These are phyloP conservation scores for Corydoras maculifer DNA, from an alignment of 2,113 vertebrate species.

Conservation along the genomic window DNA sequence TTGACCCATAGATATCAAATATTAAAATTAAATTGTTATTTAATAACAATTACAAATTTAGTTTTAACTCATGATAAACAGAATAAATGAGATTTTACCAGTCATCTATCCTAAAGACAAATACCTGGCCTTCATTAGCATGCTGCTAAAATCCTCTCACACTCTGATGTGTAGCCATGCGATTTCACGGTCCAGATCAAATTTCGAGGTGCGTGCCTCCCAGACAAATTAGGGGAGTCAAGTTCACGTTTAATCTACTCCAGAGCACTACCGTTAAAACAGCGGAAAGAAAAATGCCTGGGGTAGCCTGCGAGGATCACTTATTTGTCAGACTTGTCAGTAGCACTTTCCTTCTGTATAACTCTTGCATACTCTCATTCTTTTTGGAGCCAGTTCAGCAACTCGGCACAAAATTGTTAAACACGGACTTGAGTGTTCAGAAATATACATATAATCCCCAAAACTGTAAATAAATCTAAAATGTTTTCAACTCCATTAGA, in stretches of 20 bases:
- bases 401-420: constrained; percentile 8
- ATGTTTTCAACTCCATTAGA: background rate
- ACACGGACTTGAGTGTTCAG: background rate
- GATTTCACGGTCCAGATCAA: constrained; percentile 72
- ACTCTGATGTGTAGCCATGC: constrained; percentile 67
- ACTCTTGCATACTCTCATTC: constrained; percentile 24
- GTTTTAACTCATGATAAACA: no score
- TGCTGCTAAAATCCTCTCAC: constrained; percentile 58
- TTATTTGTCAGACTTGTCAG: constrained; percentile 29
- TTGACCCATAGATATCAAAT: no score
- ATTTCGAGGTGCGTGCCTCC: constrained; percentile 62
- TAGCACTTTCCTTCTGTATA: constrained; percentile 27
- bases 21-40: no score
- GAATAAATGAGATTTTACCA: no score
- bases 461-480: background rate
- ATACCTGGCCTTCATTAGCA: constrained; percentile 55
- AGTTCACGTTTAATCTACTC: constrained; percentile 54
- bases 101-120: constrained; percentile 1
- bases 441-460: constrained; percentile 1
- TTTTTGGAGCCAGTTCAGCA: constrained; percentile 10
- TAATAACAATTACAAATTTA: no score
- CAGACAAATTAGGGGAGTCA: constrained; percentile 58
- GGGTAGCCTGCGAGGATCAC: constrained; percentile 27
- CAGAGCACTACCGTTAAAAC: constrained; percentile 42
- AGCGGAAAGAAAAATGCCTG: constrained; percentile 42